Evolutionary conservation across 1,140 invertebrate species (phyloP), one percentile per base, ranked within the genome.

Genomic region (Achroia grisella): DNA sequence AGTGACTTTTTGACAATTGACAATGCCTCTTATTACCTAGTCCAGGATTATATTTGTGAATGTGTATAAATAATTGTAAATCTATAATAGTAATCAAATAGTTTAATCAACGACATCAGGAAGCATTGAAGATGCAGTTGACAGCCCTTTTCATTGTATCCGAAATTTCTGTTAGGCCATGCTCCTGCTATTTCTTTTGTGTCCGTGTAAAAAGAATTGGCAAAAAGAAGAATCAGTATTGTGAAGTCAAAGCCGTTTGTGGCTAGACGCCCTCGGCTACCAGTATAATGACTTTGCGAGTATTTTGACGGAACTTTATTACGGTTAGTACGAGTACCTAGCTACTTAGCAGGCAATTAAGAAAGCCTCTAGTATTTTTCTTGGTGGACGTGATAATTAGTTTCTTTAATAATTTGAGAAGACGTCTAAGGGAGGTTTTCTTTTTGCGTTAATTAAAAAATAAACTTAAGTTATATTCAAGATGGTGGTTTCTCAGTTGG

Each of bases 261-360:
- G 49, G 32, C 34, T 14, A 50, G 51, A 36, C 37, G 52, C 48
- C 30, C 14, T 23, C 36, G 33, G 35, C 35, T 37, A 37, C 35
- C 13, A 17, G 14, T 49, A 53, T 51, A 51, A 51, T 46, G 54
- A 53, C 44, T 51, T 53, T 35, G 31, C 53, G 44, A 61, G 43
- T 45, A 46, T 59, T 62, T 48, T 52, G 42, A 51, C 44, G 44
- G 36, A 55, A 53, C 50, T 36, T 50, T 57, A 57, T 47, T 57
- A 47, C 43, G 48, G 13, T 48, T 46, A 34, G 35, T 44, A 23
- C 17, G 17, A 34, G 35, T 44, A 23, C 17, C 2, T 23, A 23
- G 2, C 17, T 23, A 53, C 45, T 52, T 57, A 52, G 39, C 55
- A 43, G 50, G 36, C 39, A 57, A 57, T 52, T 52, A 52, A 43